phyloP scores from a whole-genome alignment of 1,140 invertebrate genomes.

The Olivierus martensii region DNA sequence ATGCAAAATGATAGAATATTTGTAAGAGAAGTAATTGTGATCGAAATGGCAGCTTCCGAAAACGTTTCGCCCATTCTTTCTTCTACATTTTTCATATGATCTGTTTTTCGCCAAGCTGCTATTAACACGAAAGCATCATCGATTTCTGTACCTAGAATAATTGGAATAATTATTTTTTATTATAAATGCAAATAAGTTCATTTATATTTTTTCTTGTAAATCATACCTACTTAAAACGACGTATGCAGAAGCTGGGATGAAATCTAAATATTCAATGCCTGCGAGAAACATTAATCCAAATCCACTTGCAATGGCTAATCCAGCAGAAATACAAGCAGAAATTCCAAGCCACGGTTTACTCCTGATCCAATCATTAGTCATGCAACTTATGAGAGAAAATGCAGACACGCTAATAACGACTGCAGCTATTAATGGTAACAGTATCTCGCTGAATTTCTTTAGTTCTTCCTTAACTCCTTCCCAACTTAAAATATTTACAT shows the following conservation, averaged over 20 bases:
- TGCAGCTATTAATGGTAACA: conserved; percentile 76
- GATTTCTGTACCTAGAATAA: conserved; percentile 68
- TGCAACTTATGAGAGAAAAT: conserved; percentile 53
- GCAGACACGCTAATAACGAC: conserved; percentile 53
- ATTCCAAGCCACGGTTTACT: conserved; percentile 82
- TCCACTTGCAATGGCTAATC: conserved; percentile 71
- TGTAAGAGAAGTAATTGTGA: conserved; percentile 93
- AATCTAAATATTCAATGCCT: no score
- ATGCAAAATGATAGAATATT: conserved; percentile 94
- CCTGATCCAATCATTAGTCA: conserved; percentile 71
- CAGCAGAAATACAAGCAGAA: conserved; percentile 76
- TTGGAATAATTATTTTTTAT: no score
- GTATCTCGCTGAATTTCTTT: conserved; percentile 72
- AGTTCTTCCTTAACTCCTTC: conserved; percentile 73
- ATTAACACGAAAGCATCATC: conserved; percentile 96
- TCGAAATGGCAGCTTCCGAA: conserved; percentile 90
- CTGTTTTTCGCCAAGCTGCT: conserved; percentile 76
- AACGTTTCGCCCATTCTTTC: conserved; percentile 74
- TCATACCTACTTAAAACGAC: no score
- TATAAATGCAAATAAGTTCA: no score
- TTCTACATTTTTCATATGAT: conserved; percentile 58
- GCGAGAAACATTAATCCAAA: conserved; percentile 56
- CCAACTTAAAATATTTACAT: conserved; percentile 66
- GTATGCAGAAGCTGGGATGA: no score
- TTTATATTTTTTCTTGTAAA: no score